Conservation (phyloP, 2,797 vertebrate species). For the Lepus townsendii region DNA sequence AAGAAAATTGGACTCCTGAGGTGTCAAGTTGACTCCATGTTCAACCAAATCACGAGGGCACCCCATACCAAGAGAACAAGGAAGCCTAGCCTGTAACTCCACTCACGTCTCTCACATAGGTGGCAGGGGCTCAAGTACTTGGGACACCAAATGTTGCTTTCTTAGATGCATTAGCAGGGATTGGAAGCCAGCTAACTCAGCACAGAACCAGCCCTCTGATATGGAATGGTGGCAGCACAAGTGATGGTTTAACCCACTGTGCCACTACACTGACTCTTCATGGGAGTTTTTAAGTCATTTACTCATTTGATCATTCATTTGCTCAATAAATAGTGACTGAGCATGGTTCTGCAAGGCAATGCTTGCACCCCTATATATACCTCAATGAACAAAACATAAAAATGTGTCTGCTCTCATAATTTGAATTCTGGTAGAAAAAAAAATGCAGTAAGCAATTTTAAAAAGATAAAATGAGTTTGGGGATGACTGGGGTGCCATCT, state of each 20-base stretch:
- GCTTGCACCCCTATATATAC: background rate
- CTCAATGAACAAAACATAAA: constrained; percentile 5
- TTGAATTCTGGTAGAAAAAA: background rate
- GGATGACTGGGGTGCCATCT: background rate
- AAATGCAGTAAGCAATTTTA: background rate
- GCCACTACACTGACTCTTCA: background rate
- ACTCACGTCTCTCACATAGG: too few relatives aligned
- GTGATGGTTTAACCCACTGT: too few relatives aligned
- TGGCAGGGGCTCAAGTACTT: too few relatives aligned
- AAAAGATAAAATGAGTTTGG: constrained; percentile 2
- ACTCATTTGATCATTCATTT: background rate
- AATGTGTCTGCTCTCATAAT: background rate
- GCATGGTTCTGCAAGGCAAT: background rate
- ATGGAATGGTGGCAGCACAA: too few relatives aligned
- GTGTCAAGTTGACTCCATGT: background rate
- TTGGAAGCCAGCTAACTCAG: background rate
- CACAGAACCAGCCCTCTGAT: too few relatives aligned
- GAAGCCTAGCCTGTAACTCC: background rate
- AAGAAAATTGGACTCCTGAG: background rate
- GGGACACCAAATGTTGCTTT: too few relatives aligned
- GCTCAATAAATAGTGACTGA: constrained; percentile 19
- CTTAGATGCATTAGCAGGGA: too few relatives aligned
- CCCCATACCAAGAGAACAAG: background rate
- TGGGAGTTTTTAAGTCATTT: background rate
- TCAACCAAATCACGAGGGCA: background rate